Evolutionary conservation across 2,797 vertebrate species (phyloP), one percentile per base, ranked within the genome.

Genomic region (Alexandromys oeconomus): DNA sequence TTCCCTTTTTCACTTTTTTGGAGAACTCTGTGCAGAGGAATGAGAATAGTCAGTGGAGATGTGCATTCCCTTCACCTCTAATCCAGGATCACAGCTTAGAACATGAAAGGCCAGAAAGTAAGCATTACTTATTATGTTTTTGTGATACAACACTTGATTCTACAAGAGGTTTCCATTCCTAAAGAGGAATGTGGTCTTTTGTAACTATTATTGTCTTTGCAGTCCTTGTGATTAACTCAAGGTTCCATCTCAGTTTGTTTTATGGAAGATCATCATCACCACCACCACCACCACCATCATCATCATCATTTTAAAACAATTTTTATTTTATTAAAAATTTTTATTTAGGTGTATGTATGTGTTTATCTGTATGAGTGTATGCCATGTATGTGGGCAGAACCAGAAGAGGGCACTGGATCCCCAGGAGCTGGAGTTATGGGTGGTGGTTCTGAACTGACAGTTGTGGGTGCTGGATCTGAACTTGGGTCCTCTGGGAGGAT

Each of bases 1-100:
- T 85, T 63, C 8, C n/a, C 37, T 21, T 29, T 43, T 67, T 74
- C 11, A 76, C 2, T 43, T 81, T 79, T 69, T 15, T 37, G 59
- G 85, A 65, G 40, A 84, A 57, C 85, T 17, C 65, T 89, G 93
- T 79, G 13, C 15, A 92, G 92, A 80, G 40, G 73, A 81, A 59
- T 11, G 7, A 59, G 34, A 59, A 77, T 63, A 76, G 51, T 5
- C 43, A 37, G 59, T 92, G 34, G 17, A 87, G 23, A 34, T 57
- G 15, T 59, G 15, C 15, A 67, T 87, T 87, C n/a, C 34, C 31
- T 67, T 76, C 48, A 69, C 48, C 63, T 76, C 31, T 93, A 74
- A 78, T 14, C 86, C 4, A 78, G 54, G 37, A 34, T 93, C 23
- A 89, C 37, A 67, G 51, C 46, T 91, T n/a, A 43, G 37, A 86